Conservation (phyloP, 2,888 invertebrate genomes). For the Phengaris alcon region DNA sequence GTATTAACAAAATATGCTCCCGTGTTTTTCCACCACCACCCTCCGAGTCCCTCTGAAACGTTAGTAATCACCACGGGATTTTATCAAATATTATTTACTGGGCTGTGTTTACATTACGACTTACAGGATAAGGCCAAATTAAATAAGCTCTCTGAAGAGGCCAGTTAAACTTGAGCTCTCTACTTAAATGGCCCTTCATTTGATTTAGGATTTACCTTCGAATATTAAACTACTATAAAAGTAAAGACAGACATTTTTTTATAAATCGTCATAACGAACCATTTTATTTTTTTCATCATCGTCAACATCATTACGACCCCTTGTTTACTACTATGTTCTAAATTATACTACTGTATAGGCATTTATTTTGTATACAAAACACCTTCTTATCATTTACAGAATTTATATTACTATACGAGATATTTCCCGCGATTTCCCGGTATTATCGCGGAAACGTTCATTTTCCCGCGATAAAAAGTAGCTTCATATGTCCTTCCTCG, state of each 20-base stretch:
- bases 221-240: neutral
- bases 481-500: too few relatives aligned
- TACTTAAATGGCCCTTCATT: neutral
- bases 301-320: too few relatives aligned
- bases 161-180: slow-evolving; percentile 22
- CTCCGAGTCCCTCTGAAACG: slow-evolving; percentile 36
- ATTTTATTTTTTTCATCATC: too few relatives aligned
- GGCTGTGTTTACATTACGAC: slow-evolving; percentile 41
- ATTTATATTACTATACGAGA: too few relatives aligned
- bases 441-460: too few relatives aligned
- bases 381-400: too few relatives aligned
- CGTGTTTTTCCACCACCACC: slow-evolving; percentile 37
- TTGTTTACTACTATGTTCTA: too few relatives aligned
- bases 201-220: neutral
- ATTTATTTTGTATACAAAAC: too few relatives aligned
- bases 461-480: too few relatives aligned
- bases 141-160: slow-evolving; percentile 23
- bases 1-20: slow-evolving; percentile 25
- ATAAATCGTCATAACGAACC: neutral
- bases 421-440: too few relatives aligned
- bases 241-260: neutral
- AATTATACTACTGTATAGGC: too few relatives aligned
- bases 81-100: slow-evolving; percentile 48
- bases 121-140: slow-evolving; percentile 32
- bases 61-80: slow-evolving; percentile 46